Evolutionary conservation across 1,140 invertebrate genomes (phyloP).

Genomic region (Nephila pilipes): DNA sequence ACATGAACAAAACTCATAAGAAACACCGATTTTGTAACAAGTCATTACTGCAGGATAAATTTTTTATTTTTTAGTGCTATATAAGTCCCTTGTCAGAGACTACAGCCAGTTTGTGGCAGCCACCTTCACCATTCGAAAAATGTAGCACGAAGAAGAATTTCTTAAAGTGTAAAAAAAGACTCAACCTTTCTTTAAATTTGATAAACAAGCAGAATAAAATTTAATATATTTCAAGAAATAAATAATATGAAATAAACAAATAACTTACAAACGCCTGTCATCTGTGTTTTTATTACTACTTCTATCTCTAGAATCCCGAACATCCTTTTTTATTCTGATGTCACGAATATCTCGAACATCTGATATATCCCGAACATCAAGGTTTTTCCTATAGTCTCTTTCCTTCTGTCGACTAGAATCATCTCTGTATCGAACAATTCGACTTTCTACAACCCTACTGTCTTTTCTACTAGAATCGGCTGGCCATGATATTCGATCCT

Average conservation of each 20-base stretch:
- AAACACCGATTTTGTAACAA: no score
- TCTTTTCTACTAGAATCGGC: slow-evolving; percentile 15
- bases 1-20: no score
- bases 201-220: not conserved
- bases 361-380: slow-evolving; percentile 17
- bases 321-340: slow-evolving; percentile 60
- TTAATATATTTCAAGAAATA: not conserved
- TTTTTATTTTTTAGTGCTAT: no score
- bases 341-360: slow-evolving; percentile 47
- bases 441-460: not conserved
- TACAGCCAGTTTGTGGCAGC: no score
- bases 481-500: not conserved
- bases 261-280: slow-evolving; percentile 64
- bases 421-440: slow-evolving; percentile 55
- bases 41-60: no score
- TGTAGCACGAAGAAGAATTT: no score
- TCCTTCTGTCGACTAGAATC: slow-evolving; percentile 43
- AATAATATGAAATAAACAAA: not conserved
- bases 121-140: no score
- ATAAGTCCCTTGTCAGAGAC: no score
- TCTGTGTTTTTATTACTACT: slow-evolving; percentile 47
- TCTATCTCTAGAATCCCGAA: slow-evolving; percentile 48
- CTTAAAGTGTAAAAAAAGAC: not conserved
- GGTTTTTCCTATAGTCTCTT: slow-evolving; percentile 48
- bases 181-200: not conserved